These are phyloP conservation scores for Poliocrania exsul DNA, from an alignment of 2,797 vertebrate genomes.

Conservation along the genomic window DNA sequence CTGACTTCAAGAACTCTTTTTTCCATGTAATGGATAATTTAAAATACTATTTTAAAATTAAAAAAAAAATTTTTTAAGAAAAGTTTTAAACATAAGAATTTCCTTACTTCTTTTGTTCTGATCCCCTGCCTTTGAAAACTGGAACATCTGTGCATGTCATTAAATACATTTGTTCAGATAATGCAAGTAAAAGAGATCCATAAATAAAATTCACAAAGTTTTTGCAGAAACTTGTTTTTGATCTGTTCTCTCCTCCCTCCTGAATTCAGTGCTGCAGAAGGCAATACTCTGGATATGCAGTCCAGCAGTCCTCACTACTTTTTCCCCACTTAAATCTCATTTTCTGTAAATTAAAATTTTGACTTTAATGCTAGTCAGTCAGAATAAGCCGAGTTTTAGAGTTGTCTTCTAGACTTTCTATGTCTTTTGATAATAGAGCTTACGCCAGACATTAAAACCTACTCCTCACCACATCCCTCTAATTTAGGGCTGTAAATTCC, in stretches of 20 bases:
- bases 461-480: background rate
- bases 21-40: background rate
- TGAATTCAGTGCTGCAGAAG: background rate
- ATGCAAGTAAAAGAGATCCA: background rate
- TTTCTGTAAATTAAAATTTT: background rate
- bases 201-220: background rate
- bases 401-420: background rate
- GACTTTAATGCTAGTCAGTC: background rate
- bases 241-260: background rate
- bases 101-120: background rate
- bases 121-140: background rate
- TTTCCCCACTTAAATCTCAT: background rate
- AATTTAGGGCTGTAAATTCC: background rate
- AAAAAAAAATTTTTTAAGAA: rapidly evolving
- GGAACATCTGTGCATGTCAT: background rate
- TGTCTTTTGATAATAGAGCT: background rate
- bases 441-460: background rate
- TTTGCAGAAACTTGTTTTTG: background rate
- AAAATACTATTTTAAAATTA: background rate
- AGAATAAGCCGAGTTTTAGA: background rate
- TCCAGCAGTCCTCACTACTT: background rate
- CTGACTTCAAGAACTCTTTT: background rate
- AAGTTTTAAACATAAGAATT: background rate
- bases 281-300: background rate
- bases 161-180: background rate